Base-by-base conservation (phyloP, 2,888 invertebrate species). In the Glyphotaelius pellucidus region DNA sequence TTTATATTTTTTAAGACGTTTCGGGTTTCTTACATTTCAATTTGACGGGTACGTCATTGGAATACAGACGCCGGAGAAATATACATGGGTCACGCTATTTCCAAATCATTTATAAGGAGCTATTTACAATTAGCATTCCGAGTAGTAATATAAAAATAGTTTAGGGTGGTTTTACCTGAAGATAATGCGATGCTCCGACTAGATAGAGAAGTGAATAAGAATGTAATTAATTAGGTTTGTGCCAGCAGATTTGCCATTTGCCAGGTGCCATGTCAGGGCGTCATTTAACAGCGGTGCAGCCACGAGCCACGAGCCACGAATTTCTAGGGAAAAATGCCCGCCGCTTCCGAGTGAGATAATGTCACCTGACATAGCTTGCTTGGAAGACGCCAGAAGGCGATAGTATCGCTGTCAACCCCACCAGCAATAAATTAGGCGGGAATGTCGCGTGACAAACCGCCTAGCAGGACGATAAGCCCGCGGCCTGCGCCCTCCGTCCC, bases 371-470 rank as follows among this genome's bases (percentile, higher is more conserved):
- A 90, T 89, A 88, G 88, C 83, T 84, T 35, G 67, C 90, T 83
- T 87, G 90, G 88, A 91, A 91, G 92, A 91, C 89, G 92, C 86
- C 92, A 80, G 90, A 84, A 90, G 89, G 91, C 83, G 93, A 93
- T 93, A 89, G 80, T 93, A 93, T 93, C 93, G 92, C 86, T 80
- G 80, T 80, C 91, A 91, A 91, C 92, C 93, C 92, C 91, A 52
- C 88, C 88, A 32, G 67, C 79, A 92, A 93, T 93, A 93, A 93
- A 93, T 93, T 93, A 93, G 93, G 90, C 93, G 92, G 87, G 88
- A 91, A 90, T 91, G 92, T 93, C 91, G 93, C 92, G 93, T 92
- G 92, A 92, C 92, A 90, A 91, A 90, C 92, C 92, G 93, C 93
- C 92, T 91, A 90, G 87, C 83, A 90, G 85, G 85, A 81, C 85